Evolutionary conservation across 2,888 invertebrate genomes (phyloP).

Genomic region (Epinotia ramella): DNA sequence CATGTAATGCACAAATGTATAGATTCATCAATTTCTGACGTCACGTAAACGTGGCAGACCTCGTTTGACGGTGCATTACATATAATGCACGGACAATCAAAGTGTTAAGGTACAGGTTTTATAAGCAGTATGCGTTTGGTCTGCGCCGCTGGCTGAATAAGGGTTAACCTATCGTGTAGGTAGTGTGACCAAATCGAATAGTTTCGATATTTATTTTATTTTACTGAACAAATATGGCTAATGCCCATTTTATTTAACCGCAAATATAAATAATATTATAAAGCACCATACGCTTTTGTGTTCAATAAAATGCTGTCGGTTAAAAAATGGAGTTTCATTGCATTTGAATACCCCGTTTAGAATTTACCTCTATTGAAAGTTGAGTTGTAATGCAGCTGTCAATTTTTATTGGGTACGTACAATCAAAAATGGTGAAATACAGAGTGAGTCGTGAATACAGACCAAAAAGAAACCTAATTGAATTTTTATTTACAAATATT

Average conservation of each 20-base stretch:
- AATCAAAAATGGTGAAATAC: not conserved
- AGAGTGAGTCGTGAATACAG: not conserved
- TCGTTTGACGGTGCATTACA: too few relatives aligned
- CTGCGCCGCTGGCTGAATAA: not conserved
- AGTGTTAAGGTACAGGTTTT: too few relatives aligned
- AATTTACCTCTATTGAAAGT: not conserved
- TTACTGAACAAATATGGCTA: conserved; percentile 48
- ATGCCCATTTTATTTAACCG: conserved; percentile 54
- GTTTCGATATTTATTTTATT: not conserved
- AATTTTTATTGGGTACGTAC: too few relatives aligned
- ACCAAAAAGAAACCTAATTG: not conserved
- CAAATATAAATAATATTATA: conserved; percentile 60
- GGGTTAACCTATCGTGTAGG: not conserved
- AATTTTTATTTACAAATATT: too few relatives aligned
- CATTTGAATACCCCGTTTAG: not conserved
- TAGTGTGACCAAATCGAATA: not conserved
- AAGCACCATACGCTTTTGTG: conserved; percentile 68
- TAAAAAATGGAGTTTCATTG: conserved; percentile 8
- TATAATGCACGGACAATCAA: too few relatives aligned
- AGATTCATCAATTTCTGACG: too few relatives aligned
- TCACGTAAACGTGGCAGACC: too few relatives aligned
- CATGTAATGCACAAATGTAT: too few relatives aligned
- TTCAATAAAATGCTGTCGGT: conserved; percentile 63
- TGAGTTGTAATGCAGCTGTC: not conserved
- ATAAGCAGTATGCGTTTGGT: not conserved